Base-by-base conservation (phyloP, 2,888 invertebrate genomes). In the Chaitophorus viminalis region DNA sequence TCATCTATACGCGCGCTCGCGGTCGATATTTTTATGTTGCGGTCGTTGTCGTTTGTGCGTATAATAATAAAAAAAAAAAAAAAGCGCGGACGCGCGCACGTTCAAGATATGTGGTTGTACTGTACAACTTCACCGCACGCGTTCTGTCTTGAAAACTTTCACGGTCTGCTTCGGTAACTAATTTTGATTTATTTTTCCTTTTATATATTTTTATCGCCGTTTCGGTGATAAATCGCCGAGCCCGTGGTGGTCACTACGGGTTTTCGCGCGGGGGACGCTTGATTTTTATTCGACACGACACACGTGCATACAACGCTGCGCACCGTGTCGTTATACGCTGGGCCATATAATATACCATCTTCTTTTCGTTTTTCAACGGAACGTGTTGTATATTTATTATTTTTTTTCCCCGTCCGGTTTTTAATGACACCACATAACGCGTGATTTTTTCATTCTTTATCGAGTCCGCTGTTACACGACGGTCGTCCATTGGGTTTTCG, bases 221-320 rank as follows among this genome's bases (percentile, higher is more conserved):
- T 60, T 21, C 21, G 60, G 60, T 8, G 60, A 8, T 60, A 60
- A 60, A 60, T 54, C 54, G 54, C 54, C 11, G 8, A 17, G 21
- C 21, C 25, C 21, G 60, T 3, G 60, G 21, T 25, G 46, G 46
- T 46, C 14, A 60, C 25, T 14, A 18, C 25, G 60, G 5, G 60
- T 60, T 6, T 18, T 60, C 60, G 6, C 60, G 21, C 60, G 60
- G 60, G 6, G 60, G 18, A 46, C 21, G 68, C 29, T 52, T 72
- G 72, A 72, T 52, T 72, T 72, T 72, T 72, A 54, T 82, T 82
- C 72, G 31, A 46, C 11, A 14, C 18, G 72, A 82, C 82, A 82
- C 72, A 39, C 52, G 60, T 25, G 60, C 25, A 14, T n/a, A 39
- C 39, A 39, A 39, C 8, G 11, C 39, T 39, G 18, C 25, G 11